Base-by-base conservation (phyloP, 2,797 vertebrate genomes). In the Erpetoichthys calabaricus region DNA sequence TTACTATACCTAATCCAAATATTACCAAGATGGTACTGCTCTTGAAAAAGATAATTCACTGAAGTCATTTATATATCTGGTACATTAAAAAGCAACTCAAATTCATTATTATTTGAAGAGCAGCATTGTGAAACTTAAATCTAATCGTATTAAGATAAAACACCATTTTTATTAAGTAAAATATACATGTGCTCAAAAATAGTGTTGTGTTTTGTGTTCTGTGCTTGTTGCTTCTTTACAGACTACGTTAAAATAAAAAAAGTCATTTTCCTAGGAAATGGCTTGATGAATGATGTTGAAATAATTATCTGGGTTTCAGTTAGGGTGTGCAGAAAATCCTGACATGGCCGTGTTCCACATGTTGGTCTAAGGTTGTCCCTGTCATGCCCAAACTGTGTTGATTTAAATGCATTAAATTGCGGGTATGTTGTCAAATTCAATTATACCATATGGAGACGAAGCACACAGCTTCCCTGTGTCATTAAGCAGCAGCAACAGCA, bases 371-470 rank as follows among this genome's bases (percentile, higher is more conserved):
- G 52, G 65, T 64, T 64, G 55, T 56, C 59, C 57, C 61, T 54
- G 63, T 59, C 59, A 56, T 64, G 66, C 57, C 47, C 55, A 45
- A 63, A 50, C 46, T 45, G 60, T 80, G 73, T 85, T 83, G 75
- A 84, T 79, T 75, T 70, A 73, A 70, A 72, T 75, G 75, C 80
- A 80, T 80, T 76, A 67, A 79, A 75, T 85, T 86, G 82, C 80
- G 75, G 77, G 67, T 74, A 9, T 65, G 80, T 83, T 82, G 86
- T 86, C 87, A 84, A 71, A 65, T 80, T 71, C 78, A 86, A 80
- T 91, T 86, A 82, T 57, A 60, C 25, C 51, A 61, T 57, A 57
- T 45, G 64, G 67, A 66, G 71, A 65, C 81, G 84, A 88, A 70
- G 67, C 74, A 85, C 75, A 83, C 75, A 78, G 78, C 56, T 68